Conservation (phyloP, 2,888 invertebrate genomes). For the Alsophila aescularia region DNA sequence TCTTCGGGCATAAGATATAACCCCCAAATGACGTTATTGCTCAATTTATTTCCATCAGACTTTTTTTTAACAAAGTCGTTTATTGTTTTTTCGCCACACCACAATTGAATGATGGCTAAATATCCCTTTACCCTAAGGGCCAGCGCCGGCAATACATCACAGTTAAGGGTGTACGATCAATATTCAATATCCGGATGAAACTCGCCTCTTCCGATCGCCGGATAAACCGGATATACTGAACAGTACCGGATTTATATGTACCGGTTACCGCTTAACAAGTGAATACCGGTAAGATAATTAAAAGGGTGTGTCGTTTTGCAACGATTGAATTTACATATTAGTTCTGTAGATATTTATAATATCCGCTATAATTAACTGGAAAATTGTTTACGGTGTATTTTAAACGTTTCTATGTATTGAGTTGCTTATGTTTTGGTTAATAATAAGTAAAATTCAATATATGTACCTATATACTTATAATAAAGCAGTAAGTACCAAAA, state of each 20-base stretch:
- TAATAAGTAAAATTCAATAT: too few relatives aligned
- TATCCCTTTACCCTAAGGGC: conserved; percentile 68
- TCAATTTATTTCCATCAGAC: conserved; percentile 17
- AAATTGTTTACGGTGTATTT: neutral
- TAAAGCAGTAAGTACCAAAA: too few relatives aligned
- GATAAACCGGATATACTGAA: conserved; percentile 66
- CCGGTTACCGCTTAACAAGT: conserved; percentile 39
- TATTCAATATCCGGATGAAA: conserved; percentile 83
- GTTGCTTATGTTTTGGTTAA: too few relatives aligned
- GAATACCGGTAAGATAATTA: conserved; percentile 35
- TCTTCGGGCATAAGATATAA: neutral
- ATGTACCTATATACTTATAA: too few relatives aligned
- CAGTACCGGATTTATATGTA: conserved; percentile 60
- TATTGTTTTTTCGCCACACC: conserved; percentile 39
- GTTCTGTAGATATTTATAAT: neutral
- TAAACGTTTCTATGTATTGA: too few relatives aligned
- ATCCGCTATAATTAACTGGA: neutral
- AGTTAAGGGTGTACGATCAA: conserved; percentile 82
- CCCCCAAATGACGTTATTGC: neutral
- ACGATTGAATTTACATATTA: neutral
- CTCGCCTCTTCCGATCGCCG: conserved; percentile 80
- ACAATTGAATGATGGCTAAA: conserved; percentile 73
- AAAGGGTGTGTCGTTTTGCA: conserved; percentile 15
- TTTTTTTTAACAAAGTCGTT: conserved; percentile 16
- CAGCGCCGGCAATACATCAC: conserved; percentile 76